Evolutionary conservation across 2,888 invertebrate genomes (phyloP).

Genomic region (Melolontha melolontha): DNA sequence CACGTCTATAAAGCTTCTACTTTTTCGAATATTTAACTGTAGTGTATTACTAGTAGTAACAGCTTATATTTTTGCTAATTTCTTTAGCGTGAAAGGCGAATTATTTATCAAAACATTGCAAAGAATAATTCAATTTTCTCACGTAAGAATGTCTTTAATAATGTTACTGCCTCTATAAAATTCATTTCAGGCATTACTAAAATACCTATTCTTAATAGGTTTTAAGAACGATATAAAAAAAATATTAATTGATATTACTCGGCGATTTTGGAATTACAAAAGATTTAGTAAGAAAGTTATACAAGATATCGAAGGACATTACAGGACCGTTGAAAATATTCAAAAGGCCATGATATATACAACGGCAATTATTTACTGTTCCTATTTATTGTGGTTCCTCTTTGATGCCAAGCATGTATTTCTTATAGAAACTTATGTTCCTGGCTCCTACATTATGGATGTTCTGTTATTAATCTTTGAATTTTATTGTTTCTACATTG

Average conservation of each 20-base stretch:
- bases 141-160: background rate
- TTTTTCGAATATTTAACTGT: background rate
- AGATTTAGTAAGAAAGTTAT: too few species aligned
- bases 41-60: background rate
- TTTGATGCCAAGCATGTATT: too few species aligned
- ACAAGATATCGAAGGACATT: too few species aligned
- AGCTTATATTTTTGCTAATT: background rate
- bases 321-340: too few species aligned
- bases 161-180: too few species aligned
- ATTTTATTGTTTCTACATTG: background rate
- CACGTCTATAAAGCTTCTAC: too few species aligned
- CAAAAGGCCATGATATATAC: too few species aligned
- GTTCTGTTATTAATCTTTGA: background rate
- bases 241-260: background rate
- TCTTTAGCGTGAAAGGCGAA: background rate
- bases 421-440: background rate
- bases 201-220: conserved; percentile 6
- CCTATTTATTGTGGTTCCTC: too few species aligned
- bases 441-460: background rate
- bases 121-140: background rate
- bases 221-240: background rate
- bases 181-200: background rate
- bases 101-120: background rate
- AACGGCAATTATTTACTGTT: too few species aligned
- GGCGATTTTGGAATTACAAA: background rate